These are phyloP conservation scores for Drosophila malerkotliana DNA, from an alignment of 1,140 invertebrate genomes.

Conservation along the genomic window DNA sequence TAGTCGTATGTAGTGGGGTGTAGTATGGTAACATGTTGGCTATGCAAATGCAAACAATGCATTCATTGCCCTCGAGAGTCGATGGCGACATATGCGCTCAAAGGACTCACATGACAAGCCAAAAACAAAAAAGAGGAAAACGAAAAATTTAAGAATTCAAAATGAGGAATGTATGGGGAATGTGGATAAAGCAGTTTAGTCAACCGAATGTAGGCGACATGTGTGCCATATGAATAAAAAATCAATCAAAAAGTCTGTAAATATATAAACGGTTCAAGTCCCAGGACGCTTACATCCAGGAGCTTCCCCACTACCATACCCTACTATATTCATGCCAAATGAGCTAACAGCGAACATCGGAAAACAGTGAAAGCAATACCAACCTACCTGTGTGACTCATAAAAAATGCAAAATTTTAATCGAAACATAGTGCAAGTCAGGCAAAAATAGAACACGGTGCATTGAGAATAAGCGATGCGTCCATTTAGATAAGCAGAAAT, in stretches of 20 bases:
- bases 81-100: slow-evolving; percentile 64
- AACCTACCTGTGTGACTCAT: slow-evolving; percentile 55
- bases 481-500: slow-evolving; percentile 38
- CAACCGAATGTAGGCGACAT: slow-evolving; percentile 57
- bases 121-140: neutral
- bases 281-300: neutral
- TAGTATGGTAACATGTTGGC: slow-evolving; percentile 21
- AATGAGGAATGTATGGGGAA: slow-evolving; percentile 2
- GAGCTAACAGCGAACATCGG: slow-evolving; percentile 37
- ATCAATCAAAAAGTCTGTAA: slow-evolving; percentile 70
- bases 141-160: slow-evolving; percentile 6
- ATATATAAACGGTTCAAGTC: slow-evolving; percentile 32
- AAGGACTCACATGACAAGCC: slow-evolving; percentile 6
- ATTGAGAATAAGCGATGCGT: slow-evolving; percentile 51
- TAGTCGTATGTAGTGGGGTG: neutral
- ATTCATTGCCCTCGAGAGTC: slow-evolving; percentile 64
- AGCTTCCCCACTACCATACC: neutral
- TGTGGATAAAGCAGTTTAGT: slow-evolving; percentile 14
- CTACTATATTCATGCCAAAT: slow-evolving; percentile 48
- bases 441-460: slow-evolving; percentile 64
- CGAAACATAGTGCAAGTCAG: slow-evolving; percentile 71
- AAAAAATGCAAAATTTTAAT: slow-evolving; percentile 80
- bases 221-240: slow-evolving; percentile 76
- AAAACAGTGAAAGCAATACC: slow-evolving; percentile 10
- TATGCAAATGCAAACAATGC: slow-evolving; percentile 74